Evolutionary conservation across 2,888 invertebrate genomes (phyloP).

Genomic region (Torymus texanus): DNA sequence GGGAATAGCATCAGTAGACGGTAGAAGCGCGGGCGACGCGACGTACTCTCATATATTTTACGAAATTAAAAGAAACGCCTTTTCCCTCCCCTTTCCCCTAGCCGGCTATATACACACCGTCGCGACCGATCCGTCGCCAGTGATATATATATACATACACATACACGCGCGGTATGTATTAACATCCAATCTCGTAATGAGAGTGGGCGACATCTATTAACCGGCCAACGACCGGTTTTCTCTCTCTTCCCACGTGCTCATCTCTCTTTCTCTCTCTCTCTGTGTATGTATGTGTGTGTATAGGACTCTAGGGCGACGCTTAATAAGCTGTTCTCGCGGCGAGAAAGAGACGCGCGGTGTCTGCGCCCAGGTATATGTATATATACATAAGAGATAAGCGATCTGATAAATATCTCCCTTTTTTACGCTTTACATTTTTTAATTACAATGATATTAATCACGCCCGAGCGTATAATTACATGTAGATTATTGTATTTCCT

Average conservation of each 20-base stretch:
- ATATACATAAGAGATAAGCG: constrained; percentile 25
- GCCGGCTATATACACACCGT: background rate
- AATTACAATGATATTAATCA: constrained; percentile 56
- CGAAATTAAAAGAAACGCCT: background rate
- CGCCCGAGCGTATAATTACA: constrained; percentile 35
- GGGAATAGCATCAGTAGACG: constrained; percentile 11
- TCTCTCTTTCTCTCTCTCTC: no score
- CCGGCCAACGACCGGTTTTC: constrained; percentile 53
- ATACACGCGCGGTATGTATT: constrained; percentile 15
- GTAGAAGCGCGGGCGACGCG: background rate
- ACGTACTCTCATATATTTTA: constrained; percentile 29
- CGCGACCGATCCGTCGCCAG: background rate
- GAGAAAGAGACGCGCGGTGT: background rate
- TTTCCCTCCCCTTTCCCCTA: background rate
- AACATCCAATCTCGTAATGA: constrained; percentile 52
- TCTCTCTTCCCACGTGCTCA: background rate
- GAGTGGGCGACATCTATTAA: constrained; percentile 56
- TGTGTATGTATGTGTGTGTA: no score
- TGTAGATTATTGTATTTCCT: constrained; percentile 52
- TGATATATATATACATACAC: no score
- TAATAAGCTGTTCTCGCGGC: constrained; percentile 31
- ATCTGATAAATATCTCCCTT: constrained; percentile 52
- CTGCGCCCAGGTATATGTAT: no score
- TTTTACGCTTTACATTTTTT: constrained; percentile 45
- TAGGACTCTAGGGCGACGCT: background rate